phyloP scores from a whole-genome alignment of 2,888 invertebrate species.

The Andrena hattorfiana region DNA sequence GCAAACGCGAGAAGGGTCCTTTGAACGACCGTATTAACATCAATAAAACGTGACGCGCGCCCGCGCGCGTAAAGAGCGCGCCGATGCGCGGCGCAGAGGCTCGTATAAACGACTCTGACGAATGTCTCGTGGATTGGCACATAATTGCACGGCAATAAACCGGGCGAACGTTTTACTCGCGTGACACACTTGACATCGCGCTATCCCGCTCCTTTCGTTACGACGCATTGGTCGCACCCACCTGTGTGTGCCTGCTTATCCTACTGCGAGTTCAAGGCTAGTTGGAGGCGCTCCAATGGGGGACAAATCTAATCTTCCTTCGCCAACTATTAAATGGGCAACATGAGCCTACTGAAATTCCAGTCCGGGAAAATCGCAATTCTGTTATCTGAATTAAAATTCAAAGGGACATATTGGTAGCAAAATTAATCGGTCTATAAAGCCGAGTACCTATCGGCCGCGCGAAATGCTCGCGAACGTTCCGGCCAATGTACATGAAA shows the following conservation, averaged over 20 bases:
- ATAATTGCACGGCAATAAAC: constrained; percentile 62
- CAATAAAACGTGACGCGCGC: constrained; percentile 57
- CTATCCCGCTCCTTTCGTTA: constrained; percentile 45
- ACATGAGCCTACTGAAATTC: background rate
- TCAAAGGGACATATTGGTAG: too few relatives aligned
- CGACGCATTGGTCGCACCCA: constrained; percentile 45
- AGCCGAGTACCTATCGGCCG: too few relatives aligned
- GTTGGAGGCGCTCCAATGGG: constrained; percentile 15
- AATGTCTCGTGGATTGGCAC: constrained; percentile 49
- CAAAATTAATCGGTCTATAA: too few relatives aligned
- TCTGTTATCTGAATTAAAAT: too few relatives aligned
- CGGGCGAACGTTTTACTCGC: constrained; percentile 61
- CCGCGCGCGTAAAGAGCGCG: constrained; percentile 14
- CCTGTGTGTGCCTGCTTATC: constrained; percentile 26
- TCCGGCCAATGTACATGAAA: too few relatives aligned
- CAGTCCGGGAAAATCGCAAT: background rate
- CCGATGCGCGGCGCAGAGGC: constrained; percentile 17
- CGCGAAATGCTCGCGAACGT: too few relatives aligned
- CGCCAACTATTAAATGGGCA: background rate
- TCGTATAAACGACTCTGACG: constrained; percentile 48
- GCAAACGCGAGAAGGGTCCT: constrained; percentile 35
- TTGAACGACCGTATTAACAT: constrained; percentile 58
- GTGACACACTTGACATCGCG: constrained; percentile 66
- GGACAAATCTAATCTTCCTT: constrained; percentile 24
- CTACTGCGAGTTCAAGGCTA: constrained; percentile 61